Base-by-base conservation (phyloP, 2,888 invertebrate genomes). In the Tetrapedia diversipes region DNA sequence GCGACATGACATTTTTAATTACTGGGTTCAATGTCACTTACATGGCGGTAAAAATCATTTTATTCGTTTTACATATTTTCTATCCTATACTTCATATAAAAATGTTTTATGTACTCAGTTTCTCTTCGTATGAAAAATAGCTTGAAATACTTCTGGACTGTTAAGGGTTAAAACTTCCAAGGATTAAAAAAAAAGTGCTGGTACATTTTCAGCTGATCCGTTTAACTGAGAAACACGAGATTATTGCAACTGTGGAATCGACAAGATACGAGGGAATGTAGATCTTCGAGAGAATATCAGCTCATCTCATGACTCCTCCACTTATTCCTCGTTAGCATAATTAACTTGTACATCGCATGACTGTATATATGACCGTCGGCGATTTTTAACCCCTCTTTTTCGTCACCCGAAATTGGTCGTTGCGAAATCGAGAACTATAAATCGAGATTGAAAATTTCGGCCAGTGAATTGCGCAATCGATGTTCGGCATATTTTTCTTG, bases 401-500 rank as follows among this genome's bases (percentile, higher is more conserved):
- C 14, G 8, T 7, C 4, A 22, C 11, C 1, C 19, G 37, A 56
- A 39, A 27, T 49, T 1, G 39, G 34, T 34, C n/a, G 1, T 69
- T 69, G 32, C 10, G 34, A 69, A 73, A 73, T 49, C 54, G 49
- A 16, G 34, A 41, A 29, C 14, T 22, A 43, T 2, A 22, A 34
- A 29, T 29, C n/a, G 41, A n/a, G n/a, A n/a, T 27, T 10, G 51
- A 41, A 43, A 27, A 24, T 60, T 65, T 19, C 19, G n/a, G 32
- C 4, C 41, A 39, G 29, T 10, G 32, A 34, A 39, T 61, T 51
- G n/a, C 63, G 37, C 22, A 68, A 74, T 49, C 47, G 54, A 65
- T 65, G 41, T 53, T 54, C 39, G 53, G 19, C 41, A 24, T 32
- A 54, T 37, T 10, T 8, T 64, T 70, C 51, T 43, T 16, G 22